Percentiles rank a stretch among this genome's conserved stretches.
Evolutionary conservation across 2,797 vertebrate species (phyloP).

Genomic region (Cossypha heuglini): DNA sequence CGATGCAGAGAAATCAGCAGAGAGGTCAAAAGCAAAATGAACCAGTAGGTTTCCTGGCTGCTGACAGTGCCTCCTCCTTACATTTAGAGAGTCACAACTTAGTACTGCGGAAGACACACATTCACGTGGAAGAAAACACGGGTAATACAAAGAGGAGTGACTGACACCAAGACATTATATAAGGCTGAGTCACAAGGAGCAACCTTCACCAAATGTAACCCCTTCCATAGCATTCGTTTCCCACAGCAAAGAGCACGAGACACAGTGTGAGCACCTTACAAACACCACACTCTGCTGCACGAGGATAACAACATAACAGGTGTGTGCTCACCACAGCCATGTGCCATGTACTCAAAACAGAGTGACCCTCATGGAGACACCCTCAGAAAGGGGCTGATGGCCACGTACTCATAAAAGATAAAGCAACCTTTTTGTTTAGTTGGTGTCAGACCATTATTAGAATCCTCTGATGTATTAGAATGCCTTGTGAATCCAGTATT

Average conservation of each 20-base stretch:
- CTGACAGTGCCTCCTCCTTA: neutral
- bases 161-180: neutral
- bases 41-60: neutral
- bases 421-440: neutral
- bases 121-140: accelerated
- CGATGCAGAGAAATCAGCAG: neutral
- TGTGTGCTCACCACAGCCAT: accelerated
- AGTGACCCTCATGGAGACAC: neutral
- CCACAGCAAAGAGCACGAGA: neutral
- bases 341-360: neutral
- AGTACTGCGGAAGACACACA: neutral
- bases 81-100: neutral
- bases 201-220: neutral
- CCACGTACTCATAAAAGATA: neutral
- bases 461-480: neutral
- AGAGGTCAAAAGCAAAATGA: neutral
- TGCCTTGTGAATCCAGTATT: neutral
- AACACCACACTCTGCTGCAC: accelerated
- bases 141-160: neutral
- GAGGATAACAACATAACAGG: neutral
- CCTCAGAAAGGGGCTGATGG: neutral
- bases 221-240: neutral
- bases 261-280: neutral
- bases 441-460: neutral
- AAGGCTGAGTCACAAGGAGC: neutral